These are phyloP conservation scores for Threskiornis aethiopicus DNA, from an alignment of 2,797 vertebrate species.

Conservation along the genomic window DNA sequence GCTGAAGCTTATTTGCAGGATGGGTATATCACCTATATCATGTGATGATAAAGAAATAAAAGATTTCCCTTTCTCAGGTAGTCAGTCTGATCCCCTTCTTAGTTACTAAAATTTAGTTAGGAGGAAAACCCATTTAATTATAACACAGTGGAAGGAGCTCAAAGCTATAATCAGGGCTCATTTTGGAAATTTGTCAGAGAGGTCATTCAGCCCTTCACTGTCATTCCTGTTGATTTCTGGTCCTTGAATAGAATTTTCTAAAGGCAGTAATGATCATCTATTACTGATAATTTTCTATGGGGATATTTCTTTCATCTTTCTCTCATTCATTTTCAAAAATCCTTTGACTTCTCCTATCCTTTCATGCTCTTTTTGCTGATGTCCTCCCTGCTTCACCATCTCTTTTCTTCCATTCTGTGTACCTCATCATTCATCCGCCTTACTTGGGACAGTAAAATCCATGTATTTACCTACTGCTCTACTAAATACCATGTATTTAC, in stretches of 20 bases:
- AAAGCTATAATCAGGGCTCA: not conserved
- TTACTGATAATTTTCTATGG: not conserved
- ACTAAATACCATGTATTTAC: not conserved
- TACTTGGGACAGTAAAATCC: not conserved
- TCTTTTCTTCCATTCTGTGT: not conserved
- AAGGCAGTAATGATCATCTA: not conserved
- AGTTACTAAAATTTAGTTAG: not conserved
- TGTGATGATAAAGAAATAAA: not conserved
- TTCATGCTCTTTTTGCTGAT: not conserved
- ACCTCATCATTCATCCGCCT: not conserved
- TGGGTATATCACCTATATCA: not conserved
- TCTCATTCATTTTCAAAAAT: not conserved
- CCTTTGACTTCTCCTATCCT: not conserved
- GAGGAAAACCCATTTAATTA: slow-evolving; percentile 4
- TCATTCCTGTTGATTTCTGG: slow-evolving; percentile 1
- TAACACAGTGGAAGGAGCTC: not conserved
- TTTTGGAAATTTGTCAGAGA: slow-evolving; percentile 9
- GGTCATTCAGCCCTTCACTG: not conserved
- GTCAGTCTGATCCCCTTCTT: not conserved
- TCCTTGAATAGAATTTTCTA: not conserved
- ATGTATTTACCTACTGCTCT: not conserved
- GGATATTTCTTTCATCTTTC: not conserved
- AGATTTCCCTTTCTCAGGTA: not conserved
- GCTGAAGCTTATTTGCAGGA: not conserved
- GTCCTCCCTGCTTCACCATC: not conserved